Evolutionary conservation across 2,797 vertebrate species (phyloP).

Genomic region (Chlorospingus flavigularis): DNA sequence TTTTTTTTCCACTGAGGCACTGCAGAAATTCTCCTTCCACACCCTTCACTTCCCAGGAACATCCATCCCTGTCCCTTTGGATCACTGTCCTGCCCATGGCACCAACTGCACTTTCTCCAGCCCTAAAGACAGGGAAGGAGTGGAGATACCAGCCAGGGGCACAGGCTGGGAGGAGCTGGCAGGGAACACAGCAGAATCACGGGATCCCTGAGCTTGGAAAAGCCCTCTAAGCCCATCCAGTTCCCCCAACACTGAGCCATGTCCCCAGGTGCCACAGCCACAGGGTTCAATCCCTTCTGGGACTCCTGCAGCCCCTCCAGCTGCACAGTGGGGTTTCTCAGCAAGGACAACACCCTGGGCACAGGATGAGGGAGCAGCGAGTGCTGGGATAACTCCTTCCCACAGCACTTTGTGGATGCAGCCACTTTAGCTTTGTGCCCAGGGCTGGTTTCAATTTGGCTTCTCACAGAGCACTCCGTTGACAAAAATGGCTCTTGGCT

Average conservation of each 20-base stretch:
- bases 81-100: fast-evolving
- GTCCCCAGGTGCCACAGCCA: background rate
- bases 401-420: background rate
- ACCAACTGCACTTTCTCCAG: background rate
- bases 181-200: background rate
- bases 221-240: fast-evolving
- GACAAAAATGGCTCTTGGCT: constrained; percentile 54
- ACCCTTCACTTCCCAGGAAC: constrained; percentile 11
- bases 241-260: background rate
- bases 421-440: background rate
- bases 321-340: background rate
- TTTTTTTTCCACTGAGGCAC: background rate
- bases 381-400: background rate
- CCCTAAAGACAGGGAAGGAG: background rate
- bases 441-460: constrained; percentile 39
- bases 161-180: background rate
- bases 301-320: background rate
- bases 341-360: background rate
- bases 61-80: background rate
- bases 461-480: background rate
- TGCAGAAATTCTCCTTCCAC: constrained; percentile 6
- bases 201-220: background rate
- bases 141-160: background rate
- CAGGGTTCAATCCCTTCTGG: background rate
- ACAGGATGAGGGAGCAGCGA: background rate